Evolutionary conservation across 2,888 invertebrate genomes (phyloP), one percentile per base, ranked within the genome.

Genomic region (Thereva nobilitata): DNA sequence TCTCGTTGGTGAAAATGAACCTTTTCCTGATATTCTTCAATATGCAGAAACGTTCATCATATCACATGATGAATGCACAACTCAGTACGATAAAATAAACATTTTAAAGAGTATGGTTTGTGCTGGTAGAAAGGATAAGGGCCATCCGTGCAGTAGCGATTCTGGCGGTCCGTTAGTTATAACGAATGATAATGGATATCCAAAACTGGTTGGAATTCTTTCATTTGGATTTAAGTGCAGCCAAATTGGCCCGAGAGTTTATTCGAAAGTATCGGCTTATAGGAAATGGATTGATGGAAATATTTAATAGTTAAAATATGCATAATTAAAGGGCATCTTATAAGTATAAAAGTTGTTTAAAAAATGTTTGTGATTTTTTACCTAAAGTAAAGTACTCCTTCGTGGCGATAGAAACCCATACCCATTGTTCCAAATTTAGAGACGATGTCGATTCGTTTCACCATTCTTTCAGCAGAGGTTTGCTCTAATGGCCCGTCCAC

Each of bases 1-100:
- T 40, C n/a, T 64, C n/a, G 9, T 55, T 4, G 23, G 9, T 75
- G 65, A 73, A 72, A 74, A 72, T 37, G 77, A 76, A 23, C 4
- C 45, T 0, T 64, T 70, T 3, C 73, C 78, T 12, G 52, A 45
- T 8, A 8, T 55, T 8, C 71, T 80, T 3, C 84, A 85, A 76
- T 80, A 75, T 59, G 84, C 82, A 0, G 45, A 78, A 12, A 77
- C 85, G 0, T 79, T 81, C 0, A 82, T 82, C 73, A 23, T 23
- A 23, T 23, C 23, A 23, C 23, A 23, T 23, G 23, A 23, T 23
- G 23, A 23, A 23, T 23, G 23, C 23, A 23, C 23, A 23, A 23
- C 23, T 23, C 23, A 23, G 23, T 23, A 23, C 23, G 7, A 9
- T 4, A 9, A 12, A 41, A 63, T 71, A 42, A 3, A 47, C 6